These are phyloP conservation scores for Prionace glauca DNA, from an alignment of 2,797 vertebrate species.

Conservation along the genomic window DNA sequence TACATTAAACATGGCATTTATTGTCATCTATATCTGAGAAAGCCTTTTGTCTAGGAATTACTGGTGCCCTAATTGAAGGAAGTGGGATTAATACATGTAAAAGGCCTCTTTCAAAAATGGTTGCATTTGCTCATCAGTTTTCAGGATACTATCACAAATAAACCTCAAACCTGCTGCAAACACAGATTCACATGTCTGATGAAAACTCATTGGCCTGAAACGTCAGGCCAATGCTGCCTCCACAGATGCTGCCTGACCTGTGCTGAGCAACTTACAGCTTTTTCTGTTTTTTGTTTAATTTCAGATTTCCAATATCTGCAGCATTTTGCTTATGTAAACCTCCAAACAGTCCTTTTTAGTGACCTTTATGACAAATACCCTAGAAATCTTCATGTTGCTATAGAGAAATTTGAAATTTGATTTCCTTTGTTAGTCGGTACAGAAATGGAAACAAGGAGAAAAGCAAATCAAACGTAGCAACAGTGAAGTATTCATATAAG, in stretches of 20 bases:
- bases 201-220: not conserved
- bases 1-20: not conserved
- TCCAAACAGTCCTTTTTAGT: not conserved
- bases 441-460: not conserved
- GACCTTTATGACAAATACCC: not conserved
- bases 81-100: not conserved
- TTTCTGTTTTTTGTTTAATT: not conserved
- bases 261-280: not conserved
- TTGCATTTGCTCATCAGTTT: not conserved
- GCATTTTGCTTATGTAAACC: not conserved
- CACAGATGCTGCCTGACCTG: not conserved
- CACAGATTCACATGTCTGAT: not conserved
- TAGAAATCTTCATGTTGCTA: not conserved
- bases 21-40: not conserved
- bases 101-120: not conserved
- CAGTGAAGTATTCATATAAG: not conserved
- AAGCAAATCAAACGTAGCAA: not conserved
- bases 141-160: not conserved
- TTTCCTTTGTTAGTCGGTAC: constrained; percentile 2
- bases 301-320: not conserved
- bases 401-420: not conserved
- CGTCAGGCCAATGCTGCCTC: not conserved
- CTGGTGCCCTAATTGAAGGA: too few species aligned
- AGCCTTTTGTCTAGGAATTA: not conserved
- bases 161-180: not conserved